Conservation (phyloP, 2,888 invertebrate species). For the Helobdella robusta region DNA sequence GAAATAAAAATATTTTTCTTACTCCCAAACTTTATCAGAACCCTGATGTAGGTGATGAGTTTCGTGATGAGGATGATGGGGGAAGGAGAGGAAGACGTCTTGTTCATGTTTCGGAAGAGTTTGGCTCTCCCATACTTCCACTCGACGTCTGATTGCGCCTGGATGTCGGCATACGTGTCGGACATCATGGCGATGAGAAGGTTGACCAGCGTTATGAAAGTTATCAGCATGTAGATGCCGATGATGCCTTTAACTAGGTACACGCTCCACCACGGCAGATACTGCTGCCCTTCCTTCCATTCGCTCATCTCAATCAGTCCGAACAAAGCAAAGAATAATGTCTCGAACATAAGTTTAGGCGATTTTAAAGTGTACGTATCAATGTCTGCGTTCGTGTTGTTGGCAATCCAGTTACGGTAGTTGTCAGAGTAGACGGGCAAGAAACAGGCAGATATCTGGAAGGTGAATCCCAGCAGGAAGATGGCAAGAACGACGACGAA, state of each 20-base stretch:
- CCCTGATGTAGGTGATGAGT: conserved; percentile 45
- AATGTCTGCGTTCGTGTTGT: not conserved
- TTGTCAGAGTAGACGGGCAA: conserved; percentile 59
- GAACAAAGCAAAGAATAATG: conserved; percentile 94
- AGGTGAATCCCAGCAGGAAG: conserved; percentile 96
- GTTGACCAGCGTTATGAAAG: conserved; percentile 93
- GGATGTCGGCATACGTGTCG: conserved; percentile 96
- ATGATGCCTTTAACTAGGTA: conserved; percentile 60
- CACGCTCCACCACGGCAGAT: conserved; percentile 51
- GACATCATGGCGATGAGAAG: conserved; percentile 99
- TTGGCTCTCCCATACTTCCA: conserved; percentile 99
- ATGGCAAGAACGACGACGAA: conserved; percentile 94
- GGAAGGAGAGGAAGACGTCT: conserved; percentile 88
- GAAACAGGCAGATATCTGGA: conserved; percentile 58
- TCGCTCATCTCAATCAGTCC: conserved; percentile 67
- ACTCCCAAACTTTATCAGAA: conserved; percentile 42
- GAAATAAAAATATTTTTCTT: not conserved
- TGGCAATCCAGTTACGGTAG: not conserved
- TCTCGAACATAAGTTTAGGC: conserved; percentile 70
- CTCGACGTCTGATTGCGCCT: conserved; percentile 98
- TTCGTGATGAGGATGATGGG: conserved; percentile 90
- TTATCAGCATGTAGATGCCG: conserved; percentile 94
- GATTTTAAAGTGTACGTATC: not conserved
- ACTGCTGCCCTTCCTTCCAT: too few species aligned
- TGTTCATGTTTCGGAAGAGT: conserved; percentile 94